These are phyloP conservation scores for Planiliza haematocheilus DNA, from an alignment of 2,113 vertebrate genomes.

Conservation along the genomic window DNA sequence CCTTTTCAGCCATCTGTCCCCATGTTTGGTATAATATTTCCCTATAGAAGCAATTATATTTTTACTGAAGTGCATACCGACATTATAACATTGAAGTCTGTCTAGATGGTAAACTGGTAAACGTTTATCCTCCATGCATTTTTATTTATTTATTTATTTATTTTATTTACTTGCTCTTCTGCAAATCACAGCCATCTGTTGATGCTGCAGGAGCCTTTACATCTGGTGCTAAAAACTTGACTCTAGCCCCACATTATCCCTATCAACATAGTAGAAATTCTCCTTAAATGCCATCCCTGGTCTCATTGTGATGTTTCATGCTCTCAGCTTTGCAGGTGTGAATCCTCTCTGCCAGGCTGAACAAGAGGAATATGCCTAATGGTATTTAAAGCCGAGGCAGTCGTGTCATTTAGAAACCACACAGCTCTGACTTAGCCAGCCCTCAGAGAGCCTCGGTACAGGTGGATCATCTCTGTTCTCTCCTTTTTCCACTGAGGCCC, in stretches of 20 bases:
- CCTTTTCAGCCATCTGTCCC: neutral
- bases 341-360: conserved; percentile 48
- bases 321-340: conserved; percentile 51
- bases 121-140: neutral
- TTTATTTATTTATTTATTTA: conserved; percentile 11
- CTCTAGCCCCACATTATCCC: conserved; percentile 46
- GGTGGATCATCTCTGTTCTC: conserved; percentile 74
- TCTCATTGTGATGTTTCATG: conserved; percentile 44
- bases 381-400: conserved; percentile 60
- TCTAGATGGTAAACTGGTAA: no score
- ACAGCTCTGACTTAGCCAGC: conserved; percentile 61
- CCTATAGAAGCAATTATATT: neutral
- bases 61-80: conserved; percentile 3
- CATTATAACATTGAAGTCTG: conserved; percentile 4
- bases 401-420: conserved; percentile 71
- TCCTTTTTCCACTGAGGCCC: conserved; percentile 49
- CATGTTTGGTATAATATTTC: neutral
- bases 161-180: conserved; percentile 46
- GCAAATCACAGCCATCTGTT: conserved; percentile 62
- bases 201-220: conserved; percentile 42
- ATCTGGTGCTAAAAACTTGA: conserved; percentile 56
- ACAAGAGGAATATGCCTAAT: conserved; percentile 61
- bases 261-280: neutral
- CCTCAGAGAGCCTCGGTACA: conserved; percentile 63
- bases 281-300: conserved; percentile 58